Evolutionary conservation across 1,140 invertebrate species (phyloP), one percentile per base, ranked within the genome.

Genomic region (Apocrypta bakeri): DNA sequence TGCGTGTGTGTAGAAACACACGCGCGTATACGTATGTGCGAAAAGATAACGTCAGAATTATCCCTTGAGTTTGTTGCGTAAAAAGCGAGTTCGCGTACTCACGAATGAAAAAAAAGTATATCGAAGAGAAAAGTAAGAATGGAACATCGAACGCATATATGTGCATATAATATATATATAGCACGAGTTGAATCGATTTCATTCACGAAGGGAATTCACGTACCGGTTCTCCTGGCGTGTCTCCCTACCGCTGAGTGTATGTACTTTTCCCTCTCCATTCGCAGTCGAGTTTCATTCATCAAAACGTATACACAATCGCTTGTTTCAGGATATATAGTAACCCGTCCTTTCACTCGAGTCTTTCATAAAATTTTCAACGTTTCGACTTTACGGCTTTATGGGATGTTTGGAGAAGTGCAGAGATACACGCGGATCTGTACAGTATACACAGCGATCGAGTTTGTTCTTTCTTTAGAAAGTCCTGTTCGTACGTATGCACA

Each of bases 11-110:
- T n/a, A n/a, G n/a, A n/a, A n/a, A n/a, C n/a, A n/a, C n/a, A n/a
- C n/a, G n/a, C n/a, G n/a, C n/a, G n/a, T n/a, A n/a, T n/a, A n/a
- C 33, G 11, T 4, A 29, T 12, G 33, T 14, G 21, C 7, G 29
- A 76, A 29, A 27, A 24, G 40, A 37, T 42, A 71, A 79, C 6
- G 66, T 17, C 66, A 17, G 77, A 48, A 71, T 79, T 37, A 68
- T 78, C 75, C 24, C n/a, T n/a, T 11, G 7, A 68, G 75, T 42
- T 25, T 42, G 21, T 37, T 61, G 68, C 68, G 27, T 73, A 72
- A 80, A 72, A 80, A 72, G 68, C 40, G 37, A 40, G 76, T 25
- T 21, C 74, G 74, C 89, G 84, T 76, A 42, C 84, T 72, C 84
- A 76, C 66, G 74, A 9, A 11, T 12, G 21, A 33, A 29, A 79